Evolutionary conservation across 2,797 vertebrate species (phyloP).

Genomic region (Sebastes reedi): DNA sequence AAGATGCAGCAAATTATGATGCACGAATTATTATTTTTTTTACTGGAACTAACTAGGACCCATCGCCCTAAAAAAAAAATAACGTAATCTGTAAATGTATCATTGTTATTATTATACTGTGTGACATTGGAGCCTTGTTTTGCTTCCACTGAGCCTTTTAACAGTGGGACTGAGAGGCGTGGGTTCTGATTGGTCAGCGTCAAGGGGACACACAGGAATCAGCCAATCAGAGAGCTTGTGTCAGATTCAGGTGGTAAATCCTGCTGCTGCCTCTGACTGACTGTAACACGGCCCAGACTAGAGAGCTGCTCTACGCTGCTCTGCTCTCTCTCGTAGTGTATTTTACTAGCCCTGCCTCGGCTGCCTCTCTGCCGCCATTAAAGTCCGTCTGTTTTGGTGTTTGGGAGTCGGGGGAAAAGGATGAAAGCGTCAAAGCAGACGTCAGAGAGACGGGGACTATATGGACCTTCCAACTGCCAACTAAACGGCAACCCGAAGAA

Average conservation of each 20-base stretch:
- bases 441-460: slow-evolving; percentile 62
- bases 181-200: slow-evolving; percentile 66
- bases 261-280: slow-evolving; percentile 67
- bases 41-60: background rate
- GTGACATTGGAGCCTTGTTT: slow-evolving; percentile 48
- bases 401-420: slow-evolving; percentile 46
- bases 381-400: slow-evolving; percentile 51
- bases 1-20: slow-evolving; percentile 44
- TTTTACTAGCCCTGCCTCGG: slow-evolving; percentile 62
- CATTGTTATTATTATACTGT: slow-evolving; percentile 5
- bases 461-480: slow-evolving; percentile 58
- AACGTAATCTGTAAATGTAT: rapidly evolving
- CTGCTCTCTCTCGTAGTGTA: slow-evolving; percentile 56
- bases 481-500: slow-evolving; percentile 57
- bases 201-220: slow-evolving; percentile 36
- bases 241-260: slow-evolving; percentile 79
- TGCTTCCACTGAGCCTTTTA: slow-evolving; percentile 63
- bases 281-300: slow-evolving; percentile 65
- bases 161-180: slow-evolving; percentile 64
- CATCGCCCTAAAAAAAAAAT: background rate
- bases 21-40: background rate
- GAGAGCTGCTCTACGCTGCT: slow-evolving; percentile 22
- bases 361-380: slow-evolving; percentile 76
- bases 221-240: slow-evolving; percentile 67
- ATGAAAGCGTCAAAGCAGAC: slow-evolving; percentile 36